Percentiles rank a stretch among this genome's conserved stretches.
phyloP scores from a whole-genome alignment of 2,113 vertebrate species.

The Pachyramphus minor region DNA sequence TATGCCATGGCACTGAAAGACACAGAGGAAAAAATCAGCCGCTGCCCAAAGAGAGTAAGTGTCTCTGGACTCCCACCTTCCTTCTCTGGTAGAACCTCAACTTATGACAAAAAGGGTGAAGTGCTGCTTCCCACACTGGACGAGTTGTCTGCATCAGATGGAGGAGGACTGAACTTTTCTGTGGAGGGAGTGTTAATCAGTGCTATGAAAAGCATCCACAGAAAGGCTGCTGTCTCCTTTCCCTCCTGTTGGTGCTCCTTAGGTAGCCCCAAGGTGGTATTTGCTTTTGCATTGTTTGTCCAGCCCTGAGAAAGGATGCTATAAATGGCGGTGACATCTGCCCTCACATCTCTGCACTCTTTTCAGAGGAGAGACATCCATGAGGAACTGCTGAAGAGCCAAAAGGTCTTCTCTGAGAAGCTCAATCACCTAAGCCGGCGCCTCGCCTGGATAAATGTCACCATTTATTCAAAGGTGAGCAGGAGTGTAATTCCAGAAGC shows the following conservation, averaged over 20 bases:
- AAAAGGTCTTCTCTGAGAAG: slow-evolving; percentile 95
- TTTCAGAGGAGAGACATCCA: slow-evolving; percentile 90
- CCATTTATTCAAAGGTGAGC: slow-evolving; percentile 95
- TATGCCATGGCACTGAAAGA: slow-evolving; percentile 93
- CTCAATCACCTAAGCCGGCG: slow-evolving; percentile 94
- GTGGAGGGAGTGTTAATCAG: neutral
- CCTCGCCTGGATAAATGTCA: slow-evolving; percentile 96
- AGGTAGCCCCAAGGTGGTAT: neutral
- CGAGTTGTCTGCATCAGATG: neutral
- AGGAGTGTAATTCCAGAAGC: neutral
- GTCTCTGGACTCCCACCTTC: neutral
- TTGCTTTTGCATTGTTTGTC: neutral
- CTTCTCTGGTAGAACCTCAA: neutral
- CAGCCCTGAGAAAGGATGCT: neutral
- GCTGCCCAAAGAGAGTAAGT: slow-evolving; percentile 86
- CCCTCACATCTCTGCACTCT: neutral
- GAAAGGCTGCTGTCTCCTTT: neutral
- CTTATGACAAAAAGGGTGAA: neutral
- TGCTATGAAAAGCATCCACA: neutral
- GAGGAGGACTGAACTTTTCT: neutral
- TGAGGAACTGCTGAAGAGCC: slow-evolving; percentile 91
- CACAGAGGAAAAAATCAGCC: slow-evolving; percentile 93
- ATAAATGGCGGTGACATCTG: neutral
- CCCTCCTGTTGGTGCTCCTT: neutral
- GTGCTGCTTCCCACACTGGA: neutral